Evolutionary conservation across 2,113 vertebrate species (phyloP).

Genomic region (Ophiodon elongatus): DNA sequence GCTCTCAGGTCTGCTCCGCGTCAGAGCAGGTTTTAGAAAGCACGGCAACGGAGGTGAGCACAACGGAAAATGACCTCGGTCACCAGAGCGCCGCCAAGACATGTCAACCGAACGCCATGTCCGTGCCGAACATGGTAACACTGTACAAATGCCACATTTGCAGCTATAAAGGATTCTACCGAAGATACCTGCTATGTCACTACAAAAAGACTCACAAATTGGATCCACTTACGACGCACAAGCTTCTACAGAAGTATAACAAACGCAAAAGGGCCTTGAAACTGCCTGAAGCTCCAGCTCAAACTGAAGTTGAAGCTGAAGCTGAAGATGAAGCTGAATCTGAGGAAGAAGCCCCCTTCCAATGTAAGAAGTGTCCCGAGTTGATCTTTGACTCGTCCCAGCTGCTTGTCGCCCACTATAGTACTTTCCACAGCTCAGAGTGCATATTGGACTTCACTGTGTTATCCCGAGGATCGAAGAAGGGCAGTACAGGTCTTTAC

Average conservation of each 20-base stretch:
- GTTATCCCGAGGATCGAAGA: slow-evolving; percentile 64
- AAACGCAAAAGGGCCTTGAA: slow-evolving; percentile 44
- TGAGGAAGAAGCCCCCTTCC: slow-evolving; percentile 78
- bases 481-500: slow-evolving; percentile 80
- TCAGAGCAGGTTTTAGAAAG: slow-evolving; percentile 83
- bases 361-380: slow-evolving; percentile 89
- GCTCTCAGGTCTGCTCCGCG: slow-evolving; percentile 59
- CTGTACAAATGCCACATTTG: slow-evolving; percentile 64
- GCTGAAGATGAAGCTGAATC: slow-evolving; percentile 22
- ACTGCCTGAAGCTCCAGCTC: slow-evolving; percentile 64
- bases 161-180: slow-evolving; percentile 12
- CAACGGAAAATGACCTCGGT: slow-evolving; percentile 19
- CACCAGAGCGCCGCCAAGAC: neutral
- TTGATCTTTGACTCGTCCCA: slow-evolving; percentile 85
- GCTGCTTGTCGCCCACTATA: slow-evolving; percentile 90
- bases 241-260: slow-evolving; percentile 53
- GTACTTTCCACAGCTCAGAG: slow-evolving; percentile 86
- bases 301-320: slow-evolving; percentile 32
- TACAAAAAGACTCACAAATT: slow-evolving; percentile 62
- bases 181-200: slow-evolving; percentile 56
- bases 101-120: neutral
- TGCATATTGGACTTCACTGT: slow-evolving; percentile 88
- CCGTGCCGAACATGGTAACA: rapidly evolving
- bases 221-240: slow-evolving; percentile 13
- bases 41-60: slow-evolving; percentile 51